Percentiles rank a stretch among this genome's conserved stretches.
Conservation (phyloP, 2,797 vertebrate species). For the Benthosema pterotum region DNA sequence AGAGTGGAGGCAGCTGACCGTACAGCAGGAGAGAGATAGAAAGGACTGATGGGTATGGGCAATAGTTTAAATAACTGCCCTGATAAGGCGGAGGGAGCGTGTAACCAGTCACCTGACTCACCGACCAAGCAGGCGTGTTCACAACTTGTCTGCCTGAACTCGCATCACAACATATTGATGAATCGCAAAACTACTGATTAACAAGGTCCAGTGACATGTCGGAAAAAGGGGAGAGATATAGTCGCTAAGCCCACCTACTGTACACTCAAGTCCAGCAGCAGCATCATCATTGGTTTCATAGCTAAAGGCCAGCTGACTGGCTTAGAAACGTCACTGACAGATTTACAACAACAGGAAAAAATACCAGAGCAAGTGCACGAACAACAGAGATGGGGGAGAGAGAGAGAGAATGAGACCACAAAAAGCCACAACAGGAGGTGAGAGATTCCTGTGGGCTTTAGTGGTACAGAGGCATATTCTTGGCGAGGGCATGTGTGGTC, state of each 20-base stretch:
- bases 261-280: slow-evolving; percentile 51
- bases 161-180: no score
- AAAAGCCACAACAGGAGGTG: slow-evolving; percentile 62
- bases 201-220: slow-evolving; percentile 19
- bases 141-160: no score
- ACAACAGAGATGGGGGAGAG: not conserved
- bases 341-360: slow-evolving; percentile 5
- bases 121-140: no score
- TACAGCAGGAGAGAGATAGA: no score
- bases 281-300: slow-evolving; percentile 39
- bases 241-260: slow-evolving; percentile 63
- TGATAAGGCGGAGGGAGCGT: no score
- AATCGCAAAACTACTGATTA: no score
- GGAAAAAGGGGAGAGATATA: slow-evolving; percentile 27
- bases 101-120: no score
- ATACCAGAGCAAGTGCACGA: slow-evolving; percentile 14
- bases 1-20: no score
- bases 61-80: no score
- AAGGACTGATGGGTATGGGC: no score
- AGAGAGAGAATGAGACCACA: slow-evolving; percentile 29
- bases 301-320: slow-evolving; percentile 43
- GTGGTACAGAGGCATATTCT: slow-evolving; percentile 66
- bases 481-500: slow-evolving; percentile 67
- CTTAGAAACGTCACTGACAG: not conserved
- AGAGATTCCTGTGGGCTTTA: slow-evolving; percentile 72